Evolutionary conservation across 2,888 invertebrate species (phyloP).

Genomic region (Allacma fusca): DNA sequence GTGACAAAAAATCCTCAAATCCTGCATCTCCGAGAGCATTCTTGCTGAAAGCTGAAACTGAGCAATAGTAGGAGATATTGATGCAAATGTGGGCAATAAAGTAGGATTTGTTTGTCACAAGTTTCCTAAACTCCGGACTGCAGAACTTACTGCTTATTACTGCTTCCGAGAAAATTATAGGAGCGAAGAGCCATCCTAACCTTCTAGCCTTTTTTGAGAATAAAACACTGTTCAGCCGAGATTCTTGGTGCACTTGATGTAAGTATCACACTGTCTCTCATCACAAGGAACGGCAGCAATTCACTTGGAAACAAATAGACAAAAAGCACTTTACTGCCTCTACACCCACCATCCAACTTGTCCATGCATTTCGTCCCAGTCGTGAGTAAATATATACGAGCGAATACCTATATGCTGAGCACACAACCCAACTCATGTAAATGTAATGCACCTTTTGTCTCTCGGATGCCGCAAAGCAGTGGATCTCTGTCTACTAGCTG

Average conservation of each 20-base stretch:
- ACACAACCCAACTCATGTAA: slow-evolving; percentile 43
- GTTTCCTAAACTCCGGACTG: slow-evolving; percentile 27
- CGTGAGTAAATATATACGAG: not conserved
- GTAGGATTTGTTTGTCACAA: slow-evolving; percentile 42
- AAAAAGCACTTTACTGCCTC: slow-evolving; percentile 17
- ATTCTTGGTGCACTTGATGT: not conserved
- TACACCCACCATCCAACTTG: slow-evolving; percentile 27
- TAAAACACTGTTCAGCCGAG: slow-evolving; percentile 17
- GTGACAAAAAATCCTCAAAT: not conserved
- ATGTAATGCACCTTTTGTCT: slow-evolving; percentile 44
- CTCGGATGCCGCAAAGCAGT: slow-evolving; percentile 44
- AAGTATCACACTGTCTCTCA: not conserved
- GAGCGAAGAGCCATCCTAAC: not conserved
- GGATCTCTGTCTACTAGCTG: slow-evolving; percentile 25
- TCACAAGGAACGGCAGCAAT: not conserved
- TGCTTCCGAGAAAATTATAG: not conserved
- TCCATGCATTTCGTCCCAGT: not conserved
- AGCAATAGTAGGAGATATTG: slow-evolving; percentile 39
- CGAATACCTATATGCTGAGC: slow-evolving; percentile 37
- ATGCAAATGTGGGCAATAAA: slow-evolving; percentile 47
- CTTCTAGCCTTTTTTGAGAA: slow-evolving; percentile 18
- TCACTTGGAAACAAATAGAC: slow-evolving; percentile 21
- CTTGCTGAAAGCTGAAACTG: slow-evolving; percentile 32
- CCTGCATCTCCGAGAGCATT: slow-evolving; percentile 13
- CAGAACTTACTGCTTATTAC: slow-evolving; percentile 15